phyloP scores from a whole-genome alignment of 2,797 vertebrate species.

The Meda fulgida region DNA sequence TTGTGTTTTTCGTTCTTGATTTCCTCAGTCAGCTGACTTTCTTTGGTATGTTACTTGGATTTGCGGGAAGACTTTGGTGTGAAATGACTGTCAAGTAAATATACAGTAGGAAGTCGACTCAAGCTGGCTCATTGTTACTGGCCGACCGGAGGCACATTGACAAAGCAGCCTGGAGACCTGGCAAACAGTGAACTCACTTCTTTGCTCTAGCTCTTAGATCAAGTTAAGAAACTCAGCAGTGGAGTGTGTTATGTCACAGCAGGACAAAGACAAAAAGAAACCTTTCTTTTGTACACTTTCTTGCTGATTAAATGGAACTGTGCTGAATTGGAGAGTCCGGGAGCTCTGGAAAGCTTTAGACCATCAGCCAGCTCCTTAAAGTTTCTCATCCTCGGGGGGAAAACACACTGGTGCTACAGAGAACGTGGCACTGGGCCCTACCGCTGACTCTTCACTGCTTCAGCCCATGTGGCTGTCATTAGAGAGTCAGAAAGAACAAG shows the following conservation, averaged over 20 bases:
- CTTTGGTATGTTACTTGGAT: conserved; percentile 10
- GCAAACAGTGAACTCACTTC: conserved; percentile 16
- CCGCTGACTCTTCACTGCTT: conserved; percentile 14
- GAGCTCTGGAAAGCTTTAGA: neutral
- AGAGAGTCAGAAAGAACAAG: conserved; percentile 4
- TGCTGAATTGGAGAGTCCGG: neutral
- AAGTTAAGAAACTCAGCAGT: conserved; percentile 18
- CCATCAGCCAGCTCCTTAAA: conserved; percentile 8
- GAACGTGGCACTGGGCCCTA: conserved; percentile 33
- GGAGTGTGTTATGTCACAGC: conserved; percentile 21
- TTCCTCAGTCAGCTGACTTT: neutral
- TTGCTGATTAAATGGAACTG: conserved; percentile 4
- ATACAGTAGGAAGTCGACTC: conserved; percentile 57
- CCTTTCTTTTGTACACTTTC: neutral
- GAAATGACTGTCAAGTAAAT: conserved; percentile 21
- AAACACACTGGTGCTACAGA: conserved; percentile 9
- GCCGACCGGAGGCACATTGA: conserved; percentile 29
- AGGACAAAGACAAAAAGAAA: neutral
- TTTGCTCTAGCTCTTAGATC: neutral
- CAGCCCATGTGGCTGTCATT: conserved; percentile 48
- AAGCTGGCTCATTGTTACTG: conserved; percentile 48
- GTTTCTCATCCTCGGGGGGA: conserved; percentile 17
- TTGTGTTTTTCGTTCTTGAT: neutral
- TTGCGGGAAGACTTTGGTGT: conserved; percentile 39
- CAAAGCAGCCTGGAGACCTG: conserved; percentile 1